Conservation (phyloP, 1,140 invertebrate genomes). For the Thaumatotibia leucotreta region DNA sequence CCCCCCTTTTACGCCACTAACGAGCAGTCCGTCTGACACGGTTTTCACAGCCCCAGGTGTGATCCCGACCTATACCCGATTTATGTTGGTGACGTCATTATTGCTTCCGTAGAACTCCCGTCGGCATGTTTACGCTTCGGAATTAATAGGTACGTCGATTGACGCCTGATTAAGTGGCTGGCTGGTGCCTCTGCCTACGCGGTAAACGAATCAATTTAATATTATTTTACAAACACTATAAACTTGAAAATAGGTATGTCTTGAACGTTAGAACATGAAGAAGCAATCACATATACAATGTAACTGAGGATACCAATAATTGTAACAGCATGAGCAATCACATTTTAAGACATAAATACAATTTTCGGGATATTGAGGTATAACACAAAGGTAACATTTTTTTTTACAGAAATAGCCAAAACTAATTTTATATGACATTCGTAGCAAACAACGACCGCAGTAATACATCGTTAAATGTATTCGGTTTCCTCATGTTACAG, state of each 20-base stretch:
- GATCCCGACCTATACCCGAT: conserved; percentile 2
- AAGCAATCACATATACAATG: too few relatives aligned
- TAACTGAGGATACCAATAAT: too few relatives aligned
- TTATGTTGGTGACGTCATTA: neutral
- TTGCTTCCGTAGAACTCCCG: neutral
- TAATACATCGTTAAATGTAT: too few relatives aligned
- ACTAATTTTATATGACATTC: too few relatives aligned
- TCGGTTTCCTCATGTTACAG: too few relatives aligned
- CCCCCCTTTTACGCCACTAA: conserved; percentile 34
- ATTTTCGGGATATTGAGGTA: too few relatives aligned
- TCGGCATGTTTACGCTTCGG: neutral
- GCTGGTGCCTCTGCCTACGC: too few relatives aligned
- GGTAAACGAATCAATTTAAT: neutral
- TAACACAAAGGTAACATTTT: too few relatives aligned
- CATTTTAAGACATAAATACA: too few relatives aligned
- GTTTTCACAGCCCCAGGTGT: conserved; percentile 32
- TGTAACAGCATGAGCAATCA: too few relatives aligned
- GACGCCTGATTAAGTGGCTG: neutral
- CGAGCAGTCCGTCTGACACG: conserved; percentile 50
- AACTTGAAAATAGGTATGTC: neutral
- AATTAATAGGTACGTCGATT: neutral
- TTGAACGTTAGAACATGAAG: neutral
- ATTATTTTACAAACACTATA: neutral
- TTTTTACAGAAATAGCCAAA: too few relatives aligned
- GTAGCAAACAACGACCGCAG: too few relatives aligned